Evolutionary conservation across 2,113 vertebrate species (phyloP), one percentile per base, ranked within the genome.

Genomic region (Narcine bancroftii): DNA sequence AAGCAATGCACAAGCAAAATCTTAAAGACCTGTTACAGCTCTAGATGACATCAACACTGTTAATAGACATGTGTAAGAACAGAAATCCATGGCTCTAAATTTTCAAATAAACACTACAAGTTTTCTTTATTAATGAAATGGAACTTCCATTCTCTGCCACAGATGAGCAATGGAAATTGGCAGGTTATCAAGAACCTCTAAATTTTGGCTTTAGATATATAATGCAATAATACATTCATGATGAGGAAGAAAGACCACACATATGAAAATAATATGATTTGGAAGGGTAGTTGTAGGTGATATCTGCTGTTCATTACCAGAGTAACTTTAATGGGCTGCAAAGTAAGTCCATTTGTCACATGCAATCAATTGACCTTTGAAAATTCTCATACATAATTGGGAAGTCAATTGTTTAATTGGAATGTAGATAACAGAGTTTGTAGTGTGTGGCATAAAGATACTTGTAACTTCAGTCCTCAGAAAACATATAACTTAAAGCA

Each of bases 381-480:
- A 36, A 85, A 36, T 60, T 60, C 53, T 85, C 33, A 85, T 45
- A 79, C 6, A 53, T 63, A 87, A 87, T 63, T 36, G 33, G 17
- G 81, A 60, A 87, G 81, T 21, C 6, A 60, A 19, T 50, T 69
- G 21, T 69, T 69, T 87, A 87, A 87, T 87, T 87, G 17, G 50
- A 87, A 17, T 39, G 6, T 87, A n/a, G 53, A 87, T 63, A 56
- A 87, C 56, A 56, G 81, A 60, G 53, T 13, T 63, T 60, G 53
- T 33, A 60, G 33, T 42, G 50, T 33, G 66, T 26, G 21, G 5
- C 63, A 91, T 33, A 69, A 65, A 89, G 26, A 42, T 6, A 45
- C 10, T 91, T 91, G 89, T 91, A 91, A 69, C 11, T 69, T 47
- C 69, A 91, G 45, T 71, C 66, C 60, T 29, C 89, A 91, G 39